Evolutionary conservation across 2,797 vertebrate species (phyloP), one percentile per base, ranked within the genome.

Genomic region (Sandelia bainsii): DNA sequence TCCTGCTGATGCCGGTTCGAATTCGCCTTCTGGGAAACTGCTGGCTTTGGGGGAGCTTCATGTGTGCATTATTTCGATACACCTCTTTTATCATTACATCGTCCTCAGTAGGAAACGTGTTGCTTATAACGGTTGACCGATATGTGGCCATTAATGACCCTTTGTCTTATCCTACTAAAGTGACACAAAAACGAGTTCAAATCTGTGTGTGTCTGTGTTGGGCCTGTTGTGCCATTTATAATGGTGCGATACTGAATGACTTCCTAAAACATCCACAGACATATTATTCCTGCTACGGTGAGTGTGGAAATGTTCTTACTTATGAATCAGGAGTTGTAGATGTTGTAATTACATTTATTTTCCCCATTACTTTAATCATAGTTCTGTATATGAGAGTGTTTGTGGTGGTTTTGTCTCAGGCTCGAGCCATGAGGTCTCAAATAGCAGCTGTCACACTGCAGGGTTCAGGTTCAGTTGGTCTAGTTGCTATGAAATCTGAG

Each of bases 201-300:
- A 25, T 46, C 1, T 63, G 73, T 34, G 48, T 89, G 58, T 69
- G 59, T 40, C 32, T 89, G 6, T 87, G 75, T 56, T 93, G 91
- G 90, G 29, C 19, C 4, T 77, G 4, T 6, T 87, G 40, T 17
- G 44, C 62, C 3, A 46, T 63, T 10, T 80, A 76, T 6, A 56
- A 34, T 0, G 9, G 17, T 3, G 25, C 40, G 52, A 72, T 62
- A 8, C 2, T 84, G 13, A 73, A 11, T 0, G 48, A 53, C 1
- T 51, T 64, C 23, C 9, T 91, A 0, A 12, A 59, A 32, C 4
- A 77, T 4, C 79, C 79, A 40, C 14, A 72, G 13, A 49, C 9
- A 7, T 72, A 57, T 39, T 77, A 23, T 29, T 68, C 67, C n/a
- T 90, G 87, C 32, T 1, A 62, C 11, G 88, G 89, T 2, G 68